These are phyloP conservation scores for Pleuronectes platessa DNA, from an alignment of 2,113 vertebrate species.

Conservation along the genomic window DNA sequence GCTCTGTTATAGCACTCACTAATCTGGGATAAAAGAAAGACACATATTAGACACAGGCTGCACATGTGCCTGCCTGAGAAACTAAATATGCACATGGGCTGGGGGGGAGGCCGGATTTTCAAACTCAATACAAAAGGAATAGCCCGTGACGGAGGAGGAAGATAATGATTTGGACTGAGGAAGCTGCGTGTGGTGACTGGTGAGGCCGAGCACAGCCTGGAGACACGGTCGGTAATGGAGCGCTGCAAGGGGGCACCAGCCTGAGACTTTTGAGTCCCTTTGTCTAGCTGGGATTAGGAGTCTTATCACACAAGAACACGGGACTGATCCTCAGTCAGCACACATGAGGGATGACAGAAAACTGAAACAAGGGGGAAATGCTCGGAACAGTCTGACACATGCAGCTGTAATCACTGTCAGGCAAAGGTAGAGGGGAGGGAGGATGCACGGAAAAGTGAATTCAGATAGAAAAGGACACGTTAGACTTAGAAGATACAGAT, in stretches of 20 bases:
- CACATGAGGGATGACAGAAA: conserved; percentile 29
- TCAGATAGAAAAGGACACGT: neutral
- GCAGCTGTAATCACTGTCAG: neutral
- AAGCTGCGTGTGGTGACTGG: conserved; percentile 65
- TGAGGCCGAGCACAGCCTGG: conserved; percentile 52
- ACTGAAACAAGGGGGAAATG: conserved; percentile 22
- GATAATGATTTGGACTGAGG: conserved; percentile 67
- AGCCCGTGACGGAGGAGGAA: conserved; percentile 43
- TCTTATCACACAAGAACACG: conserved; percentile 78
- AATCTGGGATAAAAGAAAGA: conserved; percentile 22
- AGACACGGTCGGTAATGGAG: conserved; percentile 55
- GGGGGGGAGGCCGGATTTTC: conserved; percentile 21
- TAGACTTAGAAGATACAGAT: neutral
- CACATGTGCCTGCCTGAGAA: conserved; percentile 9
- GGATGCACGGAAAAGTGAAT: neutral
- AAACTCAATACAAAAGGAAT: conserved; percentile 40
- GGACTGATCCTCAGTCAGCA: conserved; percentile 68
- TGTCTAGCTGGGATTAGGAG: conserved; percentile 71
- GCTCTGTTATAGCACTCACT: conserved; percentile 1
- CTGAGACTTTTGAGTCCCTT: conserved; percentile 65
- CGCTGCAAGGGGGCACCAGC: conserved; percentile 56
- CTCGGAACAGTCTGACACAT: conserved; percentile 19
- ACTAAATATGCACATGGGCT: conserved; percentile 20
- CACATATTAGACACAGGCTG: conserved; percentile 20
- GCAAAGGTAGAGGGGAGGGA: neutral